These are phyloP conservation scores for Pelmatolapia mariae DNA, from an alignment of 2,113 vertebrate species.

Conservation along the genomic window DNA sequence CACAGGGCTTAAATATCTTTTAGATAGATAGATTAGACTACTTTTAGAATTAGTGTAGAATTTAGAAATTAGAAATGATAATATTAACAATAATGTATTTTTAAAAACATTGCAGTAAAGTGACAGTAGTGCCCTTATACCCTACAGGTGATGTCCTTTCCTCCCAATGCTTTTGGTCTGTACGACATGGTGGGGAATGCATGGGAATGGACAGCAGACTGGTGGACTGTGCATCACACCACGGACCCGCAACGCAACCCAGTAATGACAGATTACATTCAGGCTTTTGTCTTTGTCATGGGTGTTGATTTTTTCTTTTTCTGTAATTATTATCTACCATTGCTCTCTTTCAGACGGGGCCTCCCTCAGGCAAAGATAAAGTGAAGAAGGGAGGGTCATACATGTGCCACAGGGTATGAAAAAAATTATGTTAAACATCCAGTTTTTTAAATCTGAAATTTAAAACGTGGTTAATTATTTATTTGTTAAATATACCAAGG, in stretches of 20 bases:
- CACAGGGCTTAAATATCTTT: neutral
- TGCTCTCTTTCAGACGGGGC: conserved; percentile 75
- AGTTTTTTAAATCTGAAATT: neutral
- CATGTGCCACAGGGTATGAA: conserved; percentile 94
- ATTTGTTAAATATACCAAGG: neutral
- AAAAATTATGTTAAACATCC: neutral
- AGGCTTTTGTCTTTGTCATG: neutral
- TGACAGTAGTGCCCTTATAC: neutral
- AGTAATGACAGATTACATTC: conserved; percentile 66
- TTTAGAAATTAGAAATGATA: neutral
- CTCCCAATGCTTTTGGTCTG: conserved; percentile 87
- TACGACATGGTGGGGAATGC: conserved; percentile 93
- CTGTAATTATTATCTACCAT: neutral
- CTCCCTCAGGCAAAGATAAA: conserved; percentile 79
- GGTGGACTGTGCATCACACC: conserved; percentile 87
- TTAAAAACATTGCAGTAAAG: neutral
- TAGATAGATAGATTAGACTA: neutral
- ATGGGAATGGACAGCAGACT: conserved; percentile 97
- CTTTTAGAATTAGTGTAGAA: neutral
- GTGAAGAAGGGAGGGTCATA: conserved; percentile 99
- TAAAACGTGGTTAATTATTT: neutral
- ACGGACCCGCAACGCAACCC: conserved; percentile 73
- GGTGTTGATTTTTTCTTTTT: neutral
- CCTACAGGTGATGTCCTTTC: conserved; percentile 86
- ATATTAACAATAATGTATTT: neutral